Percentiles rank a stretch among this genome's conserved stretches.
phyloP scores from a whole-genome alignment of 2,113 vertebrate species.

The Aphelocoma coerulescens region DNA sequence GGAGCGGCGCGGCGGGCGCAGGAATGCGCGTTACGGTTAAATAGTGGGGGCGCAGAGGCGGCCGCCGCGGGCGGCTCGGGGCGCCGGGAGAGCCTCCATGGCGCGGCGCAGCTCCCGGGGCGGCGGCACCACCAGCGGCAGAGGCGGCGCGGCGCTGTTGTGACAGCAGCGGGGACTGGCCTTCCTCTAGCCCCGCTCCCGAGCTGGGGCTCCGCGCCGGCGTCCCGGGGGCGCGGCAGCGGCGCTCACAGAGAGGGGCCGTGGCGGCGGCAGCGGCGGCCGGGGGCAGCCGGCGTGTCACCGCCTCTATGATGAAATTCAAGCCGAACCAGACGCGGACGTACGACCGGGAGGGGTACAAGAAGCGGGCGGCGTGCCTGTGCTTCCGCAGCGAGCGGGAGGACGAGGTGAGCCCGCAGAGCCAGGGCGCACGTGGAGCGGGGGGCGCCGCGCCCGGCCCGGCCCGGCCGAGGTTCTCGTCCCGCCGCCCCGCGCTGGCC shows the following conservation, averaged over 20 bases:
- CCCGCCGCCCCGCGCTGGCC: too few relatives aligned
- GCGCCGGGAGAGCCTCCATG: too few relatives aligned
- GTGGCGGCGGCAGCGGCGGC: background rate
- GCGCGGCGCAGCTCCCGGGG: background rate
- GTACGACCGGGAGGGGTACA: slow-evolving; percentile 93
- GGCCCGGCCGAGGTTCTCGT: too few relatives aligned
- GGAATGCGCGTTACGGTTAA: too few relatives aligned
- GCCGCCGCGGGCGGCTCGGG: too few relatives aligned
- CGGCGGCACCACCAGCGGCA: background rate
- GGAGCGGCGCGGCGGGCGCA: too few relatives aligned
- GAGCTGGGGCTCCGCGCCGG: background rate
- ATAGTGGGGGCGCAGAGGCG: too few relatives aligned
- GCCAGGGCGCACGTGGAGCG: background rate
- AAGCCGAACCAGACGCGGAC: slow-evolving; percentile 96
- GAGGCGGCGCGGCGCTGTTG: background rate
- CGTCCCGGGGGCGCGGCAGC: slow-evolving; percentile 44
- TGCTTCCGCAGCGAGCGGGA: slow-evolving; percentile 92
- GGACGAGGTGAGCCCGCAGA: slow-evolving; percentile 84
- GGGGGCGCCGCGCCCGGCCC: too few relatives aligned
- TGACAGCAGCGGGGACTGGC: background rate
- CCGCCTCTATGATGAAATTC: slow-evolving; percentile 91
- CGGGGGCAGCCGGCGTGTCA: slow-evolving; percentile 10
- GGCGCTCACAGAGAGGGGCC: background rate
- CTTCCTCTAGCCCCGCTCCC: background rate
- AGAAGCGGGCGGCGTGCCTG: slow-evolving; percentile 94